phyloP scores from a whole-genome alignment of 2,113 vertebrate species.

The Gambusia holbrooki region DNA sequence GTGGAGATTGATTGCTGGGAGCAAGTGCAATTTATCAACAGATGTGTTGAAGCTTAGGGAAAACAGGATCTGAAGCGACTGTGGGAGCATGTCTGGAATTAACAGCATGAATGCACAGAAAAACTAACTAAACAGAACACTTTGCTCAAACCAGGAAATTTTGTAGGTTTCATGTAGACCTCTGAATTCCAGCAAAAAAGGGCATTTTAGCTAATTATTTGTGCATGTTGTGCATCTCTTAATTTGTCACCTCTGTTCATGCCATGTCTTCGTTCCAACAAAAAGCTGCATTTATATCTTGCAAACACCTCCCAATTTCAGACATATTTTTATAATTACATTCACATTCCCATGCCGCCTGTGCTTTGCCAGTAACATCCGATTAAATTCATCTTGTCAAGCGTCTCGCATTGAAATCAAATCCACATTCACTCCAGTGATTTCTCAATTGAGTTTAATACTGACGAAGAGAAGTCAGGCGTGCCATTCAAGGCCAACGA shows the following conservation, averaged over 20 bases:
- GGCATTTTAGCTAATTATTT: slow-evolving; percentile 7
- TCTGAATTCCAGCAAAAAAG: slow-evolving; percentile 3
- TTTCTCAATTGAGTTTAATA: slow-evolving; percentile 6
- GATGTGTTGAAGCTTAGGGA: too few relatives aligned
- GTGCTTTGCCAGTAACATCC: neutral
- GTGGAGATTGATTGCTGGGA: too few relatives aligned
- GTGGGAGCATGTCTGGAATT: too few relatives aligned
- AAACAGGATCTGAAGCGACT: too few relatives aligned
- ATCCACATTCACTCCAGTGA: neutral
- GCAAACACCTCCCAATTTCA: neutral
- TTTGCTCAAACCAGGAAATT: slow-evolving; percentile 6
- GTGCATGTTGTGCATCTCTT: slow-evolving; percentile 24
- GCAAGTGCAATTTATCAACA: too few relatives aligned
- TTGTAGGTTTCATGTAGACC: slow-evolving; percentile 15
- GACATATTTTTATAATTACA: neutral
- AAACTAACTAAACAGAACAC: too few relatives aligned
- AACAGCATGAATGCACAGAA: too few relatives aligned
- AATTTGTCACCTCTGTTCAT: neutral
- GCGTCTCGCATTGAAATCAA: slow-evolving; percentile 4
- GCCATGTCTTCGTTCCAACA: neutral
- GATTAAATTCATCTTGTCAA: slow-evolving; percentile 4
- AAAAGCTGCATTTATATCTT: neutral
- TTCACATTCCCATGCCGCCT: neutral
- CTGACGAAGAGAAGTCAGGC: neutral
- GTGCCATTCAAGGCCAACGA: neutral